A percentile compares a stretch with the other conserved stretches of the same genome.
These are phyloP conservation scores for Ptychadena robeensis DNA, from an alignment of 2,797 vertebrate genomes.

Conservation along the genomic window DNA sequence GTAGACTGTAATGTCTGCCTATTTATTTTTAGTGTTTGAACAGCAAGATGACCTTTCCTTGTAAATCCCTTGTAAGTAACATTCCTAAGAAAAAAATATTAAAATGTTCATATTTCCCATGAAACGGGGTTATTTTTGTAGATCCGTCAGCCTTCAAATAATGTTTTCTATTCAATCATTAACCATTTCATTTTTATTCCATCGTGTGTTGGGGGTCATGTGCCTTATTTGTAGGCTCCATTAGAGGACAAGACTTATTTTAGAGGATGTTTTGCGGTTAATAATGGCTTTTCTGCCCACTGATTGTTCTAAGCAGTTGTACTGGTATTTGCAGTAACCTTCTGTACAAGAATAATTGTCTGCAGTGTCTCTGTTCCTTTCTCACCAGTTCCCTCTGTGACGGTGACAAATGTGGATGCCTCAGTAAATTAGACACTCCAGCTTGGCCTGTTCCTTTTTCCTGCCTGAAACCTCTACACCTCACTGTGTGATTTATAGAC, in stretches of 20 bases:
- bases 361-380: slow-evolving; percentile 52
- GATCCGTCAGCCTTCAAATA: neutral
- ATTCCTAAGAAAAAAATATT: slow-evolving; percentile 14
- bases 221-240: slow-evolving; percentile 1
- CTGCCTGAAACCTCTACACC: slow-evolving; percentile 59
- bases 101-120: slow-evolving; percentile 13
- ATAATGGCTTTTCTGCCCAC: slow-evolving; percentile 53
- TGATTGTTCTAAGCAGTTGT: slow-evolving; percentile 54
- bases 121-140: slow-evolving; percentile 40
- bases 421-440: slow-evolving; percentile 60
- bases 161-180: slow-evolving; percentile 2
- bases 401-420: slow-evolving; percentile 62
- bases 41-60: slow-evolving; percentile 52
- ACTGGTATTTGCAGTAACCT: slow-evolving; percentile 60
- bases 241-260: slow-evolving; percentile 12
- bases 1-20: slow-evolving; percentile 9
- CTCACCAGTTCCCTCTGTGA: slow-evolving; percentile 59
- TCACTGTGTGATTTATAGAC: slow-evolving; percentile 61
- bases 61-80: slow-evolving; percentile 40
- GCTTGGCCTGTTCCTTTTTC: slow-evolving; percentile 47
- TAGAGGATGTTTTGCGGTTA: slow-evolving; percentile 40
- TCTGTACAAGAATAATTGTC: slow-evolving; percentile 60
- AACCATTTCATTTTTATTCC: slow-evolving; percentile 8
- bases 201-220: neutral
- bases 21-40: slow-evolving; percentile 31